Base-by-base conservation (phyloP, 2,113 vertebrate genomes). In the Nycticebus coucang region DNA sequence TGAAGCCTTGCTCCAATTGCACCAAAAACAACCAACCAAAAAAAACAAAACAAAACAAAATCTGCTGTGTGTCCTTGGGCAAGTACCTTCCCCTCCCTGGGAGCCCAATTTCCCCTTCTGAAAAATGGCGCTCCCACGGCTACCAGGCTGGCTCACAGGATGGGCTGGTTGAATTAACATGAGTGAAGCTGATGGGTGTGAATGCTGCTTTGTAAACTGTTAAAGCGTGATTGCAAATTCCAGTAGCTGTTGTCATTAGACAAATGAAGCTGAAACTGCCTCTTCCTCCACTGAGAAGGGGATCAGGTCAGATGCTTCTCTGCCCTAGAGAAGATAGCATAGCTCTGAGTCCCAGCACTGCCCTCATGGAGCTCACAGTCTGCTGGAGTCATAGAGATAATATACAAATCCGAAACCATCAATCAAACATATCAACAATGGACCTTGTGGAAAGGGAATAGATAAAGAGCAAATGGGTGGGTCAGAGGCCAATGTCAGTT, bases 171-270 rank as follows among this genome's bases (percentile, higher is more conserved):
- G 97, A 74, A 96, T 97, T 96, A 95, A 92, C 97, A 91, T 83
- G 96, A 93, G 91, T 83, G 0, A 80, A 93, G 95, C 53, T 94
- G 97, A 97, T 83, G 97, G 97, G 97, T 97, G 97, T 97, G 97
- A 97, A 97, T 72, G 12, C 96, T 86, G 97, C 97, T 97, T 97
- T 97, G 97, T 97, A 97, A 97, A 97, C 97, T 97, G 97, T 97
- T 97, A 97, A 97, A 96, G 95, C 24, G 93, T 97, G 97, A 97
- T 97, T 96, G 97, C 96, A 97, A 97, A 97, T 97, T 94, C 50
- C 33, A 79, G 94, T 80, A 96, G 95, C 96, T 97, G 97, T 97
- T 97, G 97, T 96, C 96, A 97, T 97, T 97, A 97, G 97, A 95
- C 96, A 95, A 96, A 97, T 79, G 95, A 93, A 96, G 97, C 93